A percentile compares a stretch with the other conserved stretches of the same genome.
These are phyloP conservation scores for Galbula dea DNA, from an alignment of 2,113 vertebrate species.

Conservation along the genomic window DNA sequence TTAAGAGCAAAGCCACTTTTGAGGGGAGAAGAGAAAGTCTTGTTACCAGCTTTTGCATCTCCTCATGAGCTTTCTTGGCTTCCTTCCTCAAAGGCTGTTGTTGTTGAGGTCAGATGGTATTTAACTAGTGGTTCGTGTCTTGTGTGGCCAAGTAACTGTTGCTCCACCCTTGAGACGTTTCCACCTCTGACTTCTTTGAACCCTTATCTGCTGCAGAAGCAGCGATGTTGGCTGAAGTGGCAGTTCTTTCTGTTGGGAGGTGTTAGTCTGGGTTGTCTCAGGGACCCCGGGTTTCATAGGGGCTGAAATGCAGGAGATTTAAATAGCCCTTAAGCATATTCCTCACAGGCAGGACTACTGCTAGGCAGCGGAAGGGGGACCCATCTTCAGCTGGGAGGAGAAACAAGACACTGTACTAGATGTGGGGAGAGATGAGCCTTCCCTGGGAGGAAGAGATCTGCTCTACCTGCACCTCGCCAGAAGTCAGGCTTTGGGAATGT, in stretches of 20 bases:
- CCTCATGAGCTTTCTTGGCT: not conserved
- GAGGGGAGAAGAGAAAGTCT: not conserved
- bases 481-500: not conserved
- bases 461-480: rapidly evolving
- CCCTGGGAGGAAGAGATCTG: not conserved
- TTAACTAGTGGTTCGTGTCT: not conserved
- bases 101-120: not conserved
- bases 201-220: not conserved
- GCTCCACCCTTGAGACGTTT: not conserved
- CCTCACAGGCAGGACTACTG: not conserved
- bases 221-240: not conserved
- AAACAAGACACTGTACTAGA: not conserved
- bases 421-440: not conserved
- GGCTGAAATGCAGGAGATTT: not conserved
- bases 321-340: not conserved
- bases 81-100: not conserved
- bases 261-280: not conserved
- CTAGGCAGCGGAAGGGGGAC: not conserved
- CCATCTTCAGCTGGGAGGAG: not conserved
- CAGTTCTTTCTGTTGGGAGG: not conserved
- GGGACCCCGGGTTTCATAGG: not conserved
- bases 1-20: not conserved
- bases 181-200: not conserved
- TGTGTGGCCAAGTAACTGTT: not conserved
- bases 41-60: not conserved